These are phyloP conservation scores for Pitangus sulphuratus DNA, from an alignment of 2,797 vertebrate genomes.

Conservation along the genomic window DNA sequence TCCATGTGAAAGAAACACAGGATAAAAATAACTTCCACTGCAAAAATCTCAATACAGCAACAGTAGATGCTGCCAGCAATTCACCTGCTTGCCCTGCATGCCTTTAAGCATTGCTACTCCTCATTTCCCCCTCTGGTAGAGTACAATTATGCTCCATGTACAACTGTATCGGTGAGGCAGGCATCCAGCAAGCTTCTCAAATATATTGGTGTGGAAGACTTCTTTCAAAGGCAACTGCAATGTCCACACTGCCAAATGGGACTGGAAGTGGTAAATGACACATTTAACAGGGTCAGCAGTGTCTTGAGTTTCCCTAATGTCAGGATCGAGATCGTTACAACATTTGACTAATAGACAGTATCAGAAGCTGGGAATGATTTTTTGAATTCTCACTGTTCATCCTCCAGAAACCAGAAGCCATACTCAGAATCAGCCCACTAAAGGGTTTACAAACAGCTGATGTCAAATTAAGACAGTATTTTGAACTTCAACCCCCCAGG, in stretches of 20 bases:
- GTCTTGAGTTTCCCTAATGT: not conserved
- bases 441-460: not conserved
- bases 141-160: not conserved
- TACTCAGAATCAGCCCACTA: not conserved
- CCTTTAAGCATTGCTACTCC: not conserved
- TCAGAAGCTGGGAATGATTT: not conserved
- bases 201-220: accelerated
- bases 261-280: not conserved
- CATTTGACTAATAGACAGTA: not conserved
- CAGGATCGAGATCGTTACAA: not conserved
- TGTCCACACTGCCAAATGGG: not conserved
- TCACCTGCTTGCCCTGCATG: not conserved
- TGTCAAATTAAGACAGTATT: not conserved
- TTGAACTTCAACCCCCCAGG: not conserved
- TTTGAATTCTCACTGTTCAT: not conserved
- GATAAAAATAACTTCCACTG: not conserved
- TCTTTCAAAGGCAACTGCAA: not conserved
- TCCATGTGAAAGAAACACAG: not conserved
- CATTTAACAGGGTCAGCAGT: not conserved
- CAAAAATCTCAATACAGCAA: not conserved
- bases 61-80: not conserved
- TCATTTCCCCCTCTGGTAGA: not conserved
- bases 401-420: not conserved
- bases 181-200: not conserved
- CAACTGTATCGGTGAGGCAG: accelerated